phyloP scores from a whole-genome alignment of 2,888 invertebrate species.

The Heliconius ismenius region DNA sequence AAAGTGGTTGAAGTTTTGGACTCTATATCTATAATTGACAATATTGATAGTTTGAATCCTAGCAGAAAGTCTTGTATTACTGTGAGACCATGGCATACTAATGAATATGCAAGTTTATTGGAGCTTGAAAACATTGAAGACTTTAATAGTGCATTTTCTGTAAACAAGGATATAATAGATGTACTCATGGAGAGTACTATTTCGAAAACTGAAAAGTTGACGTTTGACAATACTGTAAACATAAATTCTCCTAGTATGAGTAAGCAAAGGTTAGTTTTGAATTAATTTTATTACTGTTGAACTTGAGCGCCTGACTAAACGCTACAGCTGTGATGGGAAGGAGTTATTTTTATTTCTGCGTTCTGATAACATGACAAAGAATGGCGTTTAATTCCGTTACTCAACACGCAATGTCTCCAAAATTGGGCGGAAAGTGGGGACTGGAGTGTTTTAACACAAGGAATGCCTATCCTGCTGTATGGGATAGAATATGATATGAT shows the following conservation, averaged over 20 bases:
- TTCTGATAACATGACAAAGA: too few relatives aligned
- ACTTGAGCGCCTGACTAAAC: neutral
- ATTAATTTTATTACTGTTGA: neutral
- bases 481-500: too few relatives aligned
- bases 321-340: too few relatives aligned
- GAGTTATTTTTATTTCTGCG: too few relatives aligned
- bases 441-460: too few relatives aligned
- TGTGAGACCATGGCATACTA: slow-evolving; percentile 61
- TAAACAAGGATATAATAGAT: slow-evolving; percentile 58
- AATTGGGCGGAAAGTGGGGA: too few relatives aligned
- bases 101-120: slow-evolving; percentile 64
- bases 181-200: slow-evolving; percentile 55
- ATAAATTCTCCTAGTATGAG: slow-evolving; percentile 58
- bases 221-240: slow-evolving; percentile 50
- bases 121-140: slow-evolving; percentile 61
- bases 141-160: slow-evolving; percentile 55
- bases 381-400: too few relatives aligned
- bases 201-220: slow-evolving; percentile 50
- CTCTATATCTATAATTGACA: slow-evolving; percentile 70
- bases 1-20: slow-evolving; percentile 61
- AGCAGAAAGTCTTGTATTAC: slow-evolving; percentile 51
- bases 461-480: too few relatives aligned
- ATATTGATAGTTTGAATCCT: slow-evolving; percentile 47
- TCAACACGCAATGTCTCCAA: too few relatives aligned
- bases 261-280: slow-evolving; percentile 59